A percentile compares a stretch with the other conserved stretches of the same genome.
These are phyloP conservation scores for Cryptocephalus moraei DNA, from an alignment of 2,888 invertebrate genomes.

Conservation along the genomic window DNA sequence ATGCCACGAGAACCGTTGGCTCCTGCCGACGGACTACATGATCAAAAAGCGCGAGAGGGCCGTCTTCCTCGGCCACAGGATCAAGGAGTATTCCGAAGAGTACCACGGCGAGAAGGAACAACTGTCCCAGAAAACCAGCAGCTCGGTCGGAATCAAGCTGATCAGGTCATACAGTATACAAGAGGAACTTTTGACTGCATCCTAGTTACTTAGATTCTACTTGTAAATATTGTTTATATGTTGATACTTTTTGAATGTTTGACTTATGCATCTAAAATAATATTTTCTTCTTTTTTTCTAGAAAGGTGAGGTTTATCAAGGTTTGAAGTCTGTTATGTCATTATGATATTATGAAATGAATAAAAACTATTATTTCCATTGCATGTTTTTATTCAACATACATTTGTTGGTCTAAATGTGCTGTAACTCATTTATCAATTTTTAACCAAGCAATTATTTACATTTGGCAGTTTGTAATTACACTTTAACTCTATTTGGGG, in stretches of 20 bases:
- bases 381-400: no score
- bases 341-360: no score
- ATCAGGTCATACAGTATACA: constrained; percentile 74
- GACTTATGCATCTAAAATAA: no score
- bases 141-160: constrained; percentile 49
- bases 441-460: no score
- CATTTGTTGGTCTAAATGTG: no score
- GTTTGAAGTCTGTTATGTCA: no score
- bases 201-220: constrained; percentile 20
- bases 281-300: no score
- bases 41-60: constrained; percentile 84
- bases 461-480: no score
- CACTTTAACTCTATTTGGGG: no score
- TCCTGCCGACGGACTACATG: constrained; percentile 86
- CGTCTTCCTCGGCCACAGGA: constrained; percentile 71
- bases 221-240: constrained; percentile 18
- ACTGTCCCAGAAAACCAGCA: constrained; percentile 48
- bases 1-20: constrained; percentile 93
- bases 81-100: constrained; percentile 74
- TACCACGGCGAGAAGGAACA: constrained; percentile 64
- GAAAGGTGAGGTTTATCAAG: no score
- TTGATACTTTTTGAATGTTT: constrained; percentile 2
- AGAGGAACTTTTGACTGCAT: constrained; percentile 61
- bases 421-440: no score
- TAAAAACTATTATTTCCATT: no score